phyloP scores from a whole-genome alignment of 2,797 vertebrate species.

The Lateolabrax maculatus region DNA sequence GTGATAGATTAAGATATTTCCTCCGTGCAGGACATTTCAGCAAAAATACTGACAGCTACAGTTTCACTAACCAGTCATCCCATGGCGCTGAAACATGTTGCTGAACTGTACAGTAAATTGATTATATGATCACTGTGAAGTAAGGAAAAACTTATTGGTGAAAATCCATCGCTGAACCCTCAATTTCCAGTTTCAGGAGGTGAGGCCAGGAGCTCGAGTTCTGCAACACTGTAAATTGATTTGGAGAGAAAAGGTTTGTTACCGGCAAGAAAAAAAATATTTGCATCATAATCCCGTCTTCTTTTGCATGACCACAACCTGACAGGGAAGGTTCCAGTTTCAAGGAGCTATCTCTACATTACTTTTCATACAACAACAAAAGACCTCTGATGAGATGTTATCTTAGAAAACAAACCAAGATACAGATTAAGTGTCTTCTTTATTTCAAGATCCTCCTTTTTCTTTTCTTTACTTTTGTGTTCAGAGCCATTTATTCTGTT shows the following conservation, averaged over 20 bases:
- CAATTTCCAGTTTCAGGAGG: slow-evolving; percentile 36
- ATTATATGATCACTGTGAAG: slow-evolving; percentile 4
- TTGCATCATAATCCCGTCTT: background rate
- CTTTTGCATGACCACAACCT: slow-evolving; percentile 10
- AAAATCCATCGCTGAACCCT: slow-evolving; percentile 40
- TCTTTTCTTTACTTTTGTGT: slow-evolving; percentile 17
- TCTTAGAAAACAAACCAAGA: slow-evolving; percentile 14
- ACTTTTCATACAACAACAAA: background rate
- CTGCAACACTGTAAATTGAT: slow-evolving; percentile 48
- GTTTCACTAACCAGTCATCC: slow-evolving; percentile 44
- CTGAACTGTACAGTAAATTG: background rate
- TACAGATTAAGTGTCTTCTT: background rate
- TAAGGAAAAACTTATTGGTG: slow-evolving; percentile 7
- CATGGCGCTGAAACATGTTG: slow-evolving; percentile 50
- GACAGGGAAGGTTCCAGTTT: background rate
- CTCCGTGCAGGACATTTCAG: slow-evolving; percentile 27
- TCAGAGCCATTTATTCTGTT: slow-evolving; percentile 9
- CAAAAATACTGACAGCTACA: slow-evolving; percentile 12
- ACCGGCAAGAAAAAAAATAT: background rate
- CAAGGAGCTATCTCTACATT: background rate
- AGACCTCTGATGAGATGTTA: background rate
- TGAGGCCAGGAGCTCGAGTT: slow-evolving; percentile 1
- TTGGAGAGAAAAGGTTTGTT: slow-evolving; percentile 31
- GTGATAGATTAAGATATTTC: slow-evolving; percentile 49
- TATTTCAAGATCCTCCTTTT: background rate